Evolutionary conservation across 1,140 invertebrate genomes (phyloP).

Genomic region (Zaprionus nigranus): DNA sequence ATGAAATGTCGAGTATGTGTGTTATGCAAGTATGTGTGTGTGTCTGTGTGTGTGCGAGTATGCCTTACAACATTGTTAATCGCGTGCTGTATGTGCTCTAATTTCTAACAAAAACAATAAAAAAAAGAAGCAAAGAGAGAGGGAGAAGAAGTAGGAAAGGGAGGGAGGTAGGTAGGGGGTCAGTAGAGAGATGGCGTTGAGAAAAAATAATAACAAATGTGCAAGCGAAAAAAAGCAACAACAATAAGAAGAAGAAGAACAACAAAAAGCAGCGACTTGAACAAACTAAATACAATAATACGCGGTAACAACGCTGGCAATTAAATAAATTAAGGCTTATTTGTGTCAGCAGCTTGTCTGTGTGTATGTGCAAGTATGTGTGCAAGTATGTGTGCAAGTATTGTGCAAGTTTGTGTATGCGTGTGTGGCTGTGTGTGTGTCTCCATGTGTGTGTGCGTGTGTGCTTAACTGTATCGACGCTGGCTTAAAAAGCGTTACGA

Average conservation of each 20-base stretch:
- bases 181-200: not conserved
- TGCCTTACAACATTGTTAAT: constrained; percentile 35
- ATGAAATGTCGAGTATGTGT: not conserved
- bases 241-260: constrained; percentile 1
- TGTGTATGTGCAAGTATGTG: constrained; percentile 46
- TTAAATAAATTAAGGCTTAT: constrained; percentile 83
- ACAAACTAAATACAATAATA: constrained; percentile 28
- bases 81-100: constrained; percentile 40
- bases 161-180: not conserved
- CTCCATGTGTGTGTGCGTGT: constrained; percentile 43
- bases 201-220: constrained; percentile 52
- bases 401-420: constrained; percentile 7
- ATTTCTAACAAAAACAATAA: constrained; percentile 30
- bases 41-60: constrained; percentile 1
- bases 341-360: constrained; percentile 46
- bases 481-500: constrained; percentile 69
- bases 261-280: constrained; percentile 8
- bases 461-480: constrained; percentile 59
- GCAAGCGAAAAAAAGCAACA: constrained; percentile 30
- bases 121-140: not conserved
- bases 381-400: constrained; percentile 1
- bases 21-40: not conserved
- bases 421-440: no score
- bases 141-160: not conserved
- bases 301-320: constrained; percentile 56